phyloP scores from a whole-genome alignment of 2,113 vertebrate species.

The Tachuris rubrigastra region DNA sequence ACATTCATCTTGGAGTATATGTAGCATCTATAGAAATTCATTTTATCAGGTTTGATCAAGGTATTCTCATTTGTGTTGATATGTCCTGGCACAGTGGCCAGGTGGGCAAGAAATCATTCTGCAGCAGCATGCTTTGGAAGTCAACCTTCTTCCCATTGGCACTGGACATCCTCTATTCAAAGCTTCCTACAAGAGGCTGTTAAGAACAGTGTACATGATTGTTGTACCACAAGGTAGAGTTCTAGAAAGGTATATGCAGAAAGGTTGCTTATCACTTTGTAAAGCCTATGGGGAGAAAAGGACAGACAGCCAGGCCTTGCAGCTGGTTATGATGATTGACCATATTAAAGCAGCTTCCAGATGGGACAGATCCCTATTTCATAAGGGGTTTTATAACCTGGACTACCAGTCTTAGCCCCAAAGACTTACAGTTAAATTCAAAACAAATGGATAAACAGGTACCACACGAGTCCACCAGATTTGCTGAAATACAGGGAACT shows the following conservation, averaged over 20 bases:
- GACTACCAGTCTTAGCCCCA: not conserved
- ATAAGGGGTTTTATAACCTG: not conserved
- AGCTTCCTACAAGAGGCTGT: not conserved
- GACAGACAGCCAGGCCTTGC: not conserved
- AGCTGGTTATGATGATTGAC: not conserved
- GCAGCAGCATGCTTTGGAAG: not conserved
- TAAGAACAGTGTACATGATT: rapidly evolving
- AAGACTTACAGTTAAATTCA: not conserved
- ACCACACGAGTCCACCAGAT: not conserved
- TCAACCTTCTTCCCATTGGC: not conserved
- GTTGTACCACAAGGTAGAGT: rapidly evolving
- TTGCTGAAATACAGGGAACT: not conserved
- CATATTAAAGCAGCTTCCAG: not conserved
- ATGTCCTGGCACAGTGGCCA: not conserved
- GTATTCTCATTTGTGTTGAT: not conserved
- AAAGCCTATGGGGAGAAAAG: not conserved
- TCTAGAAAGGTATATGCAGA: not conserved
- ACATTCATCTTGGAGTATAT: not conserved
- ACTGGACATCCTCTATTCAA: not conserved
- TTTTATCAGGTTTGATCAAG: not conserved
- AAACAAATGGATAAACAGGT: not conserved
- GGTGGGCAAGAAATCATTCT: not conserved
- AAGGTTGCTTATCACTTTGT: not conserved
- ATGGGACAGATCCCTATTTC: not conserved
- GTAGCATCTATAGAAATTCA: not conserved